Evolutionary conservation across 2,113 vertebrate genomes (phyloP).

Genomic region (Connochaetes taurinus): DNA sequence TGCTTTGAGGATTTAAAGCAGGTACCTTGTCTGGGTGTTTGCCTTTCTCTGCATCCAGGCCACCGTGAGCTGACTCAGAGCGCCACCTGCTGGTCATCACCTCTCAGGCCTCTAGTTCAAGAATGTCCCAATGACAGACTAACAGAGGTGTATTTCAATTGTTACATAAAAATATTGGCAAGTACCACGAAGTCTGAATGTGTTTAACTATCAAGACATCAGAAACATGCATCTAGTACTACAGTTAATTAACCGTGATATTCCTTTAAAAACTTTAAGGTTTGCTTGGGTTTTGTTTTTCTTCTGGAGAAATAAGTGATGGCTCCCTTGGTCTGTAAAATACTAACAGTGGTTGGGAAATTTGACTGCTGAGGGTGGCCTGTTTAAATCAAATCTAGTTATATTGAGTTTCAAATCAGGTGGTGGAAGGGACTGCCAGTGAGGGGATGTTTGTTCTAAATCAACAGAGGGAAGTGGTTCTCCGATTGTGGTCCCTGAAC

Average conservation of each 20-base stretch:
- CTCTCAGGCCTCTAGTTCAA: background rate
- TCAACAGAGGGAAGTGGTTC: background rate
- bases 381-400: slow-evolving; percentile 39
- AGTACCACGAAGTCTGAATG: background rate
- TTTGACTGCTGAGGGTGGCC: background rate
- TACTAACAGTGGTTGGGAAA: background rate
- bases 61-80: background rate
- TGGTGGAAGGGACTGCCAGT: background rate
- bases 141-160: background rate
- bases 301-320: background rate
- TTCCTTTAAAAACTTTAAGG: background rate
- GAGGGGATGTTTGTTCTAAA: background rate
- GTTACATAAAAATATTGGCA: slow-evolving; percentile 4
- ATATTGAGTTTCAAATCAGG: background rate
- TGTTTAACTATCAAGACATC: background rate
- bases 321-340: slow-evolving; percentile 2
- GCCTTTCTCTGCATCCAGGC: background rate
- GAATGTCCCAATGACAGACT: background rate
- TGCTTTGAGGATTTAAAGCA: slow-evolving; percentile 59
- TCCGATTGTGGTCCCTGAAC: background rate
- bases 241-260: background rate
- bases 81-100: slow-evolving; percentile 59
- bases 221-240: background rate
- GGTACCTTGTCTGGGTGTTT: background rate
- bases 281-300: background rate